These are phyloP conservation scores for Nothocercus nigrocapillus DNA, from an alignment of 2,113 vertebrate genomes.

Conservation along the genomic window DNA sequence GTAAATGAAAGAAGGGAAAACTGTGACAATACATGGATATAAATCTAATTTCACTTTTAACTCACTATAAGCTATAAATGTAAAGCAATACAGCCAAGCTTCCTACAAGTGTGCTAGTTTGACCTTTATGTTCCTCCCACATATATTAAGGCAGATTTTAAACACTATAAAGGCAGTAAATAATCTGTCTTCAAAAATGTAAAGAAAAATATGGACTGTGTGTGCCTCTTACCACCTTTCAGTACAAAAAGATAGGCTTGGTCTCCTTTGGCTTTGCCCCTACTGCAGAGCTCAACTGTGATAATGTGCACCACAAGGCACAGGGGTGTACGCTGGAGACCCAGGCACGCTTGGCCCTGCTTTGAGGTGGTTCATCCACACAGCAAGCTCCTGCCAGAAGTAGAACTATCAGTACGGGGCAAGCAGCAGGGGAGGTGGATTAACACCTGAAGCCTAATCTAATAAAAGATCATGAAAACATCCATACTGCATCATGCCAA, in stretches of 20 bases:
- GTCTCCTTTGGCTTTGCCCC: background rate
- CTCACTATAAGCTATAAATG: background rate
- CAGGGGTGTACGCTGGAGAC: background rate
- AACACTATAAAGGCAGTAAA: background rate
- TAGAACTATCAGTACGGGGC: background rate
- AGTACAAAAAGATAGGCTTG: background rate
- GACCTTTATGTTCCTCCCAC: background rate
- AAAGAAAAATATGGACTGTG: background rate
- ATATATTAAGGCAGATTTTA: background rate
- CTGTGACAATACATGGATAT: background rate
- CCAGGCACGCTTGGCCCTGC: background rate
- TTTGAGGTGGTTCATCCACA: background rate
- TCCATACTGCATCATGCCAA: background rate
- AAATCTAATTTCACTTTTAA: background rate
- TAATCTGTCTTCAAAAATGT: background rate
- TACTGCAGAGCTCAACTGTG: background rate
- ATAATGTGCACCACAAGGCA: background rate
- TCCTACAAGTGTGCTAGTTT: background rate
- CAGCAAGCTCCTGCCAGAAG: background rate
- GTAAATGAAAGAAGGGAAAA: background rate
- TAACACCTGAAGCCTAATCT: accelerated
- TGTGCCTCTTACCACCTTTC: background rate
- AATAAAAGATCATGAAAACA: background rate
- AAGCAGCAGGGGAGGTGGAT: background rate
- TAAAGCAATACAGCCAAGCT: background rate